Conservation (phyloP, 2,113 vertebrate species). For the Notarius quadriscutis region DNA sequence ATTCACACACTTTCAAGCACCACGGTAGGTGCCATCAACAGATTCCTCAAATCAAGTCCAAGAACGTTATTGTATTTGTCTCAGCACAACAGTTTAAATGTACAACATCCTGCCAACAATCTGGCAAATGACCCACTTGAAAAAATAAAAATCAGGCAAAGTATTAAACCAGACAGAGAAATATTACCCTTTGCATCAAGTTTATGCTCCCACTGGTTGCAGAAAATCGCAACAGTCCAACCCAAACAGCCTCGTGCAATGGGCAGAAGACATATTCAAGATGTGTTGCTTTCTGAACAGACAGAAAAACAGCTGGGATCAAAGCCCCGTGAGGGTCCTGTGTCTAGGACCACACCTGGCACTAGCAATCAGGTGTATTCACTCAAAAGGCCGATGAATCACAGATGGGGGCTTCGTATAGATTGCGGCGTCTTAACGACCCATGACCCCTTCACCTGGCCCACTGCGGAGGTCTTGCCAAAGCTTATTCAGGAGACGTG, state of each 20-base stretch:
- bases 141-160: not conserved
- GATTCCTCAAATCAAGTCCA: not conserved
- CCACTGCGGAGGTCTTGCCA: slow-evolving; percentile 32
- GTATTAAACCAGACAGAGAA: not conserved
- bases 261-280: slow-evolving; percentile 1
- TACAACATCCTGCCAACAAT: not conserved
- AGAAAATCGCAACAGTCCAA: not conserved
- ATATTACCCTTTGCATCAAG: not conserved
- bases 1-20: no score
- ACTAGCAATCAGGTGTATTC: slow-evolving; percentile 10
- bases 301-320: not conserved
- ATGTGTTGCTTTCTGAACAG: no score
- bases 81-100: not conserved
- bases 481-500: slow-evolving; percentile 39
- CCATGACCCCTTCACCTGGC: slow-evolving; percentile 36
- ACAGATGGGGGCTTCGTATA: slow-evolving; percentile 34
- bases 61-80: not conserved
- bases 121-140: slow-evolving; percentile 18
- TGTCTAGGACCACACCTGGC: slow-evolving; percentile 2
- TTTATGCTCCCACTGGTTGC: not conserved
- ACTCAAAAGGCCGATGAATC: slow-evolving; percentile 27
- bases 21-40: not conserved
- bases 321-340: not conserved
- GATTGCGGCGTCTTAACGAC: slow-evolving; percentile 41
- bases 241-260: not conserved